Conservation (phyloP, 1,140 invertebrate species). For the Drosophila neocordata region DNA sequence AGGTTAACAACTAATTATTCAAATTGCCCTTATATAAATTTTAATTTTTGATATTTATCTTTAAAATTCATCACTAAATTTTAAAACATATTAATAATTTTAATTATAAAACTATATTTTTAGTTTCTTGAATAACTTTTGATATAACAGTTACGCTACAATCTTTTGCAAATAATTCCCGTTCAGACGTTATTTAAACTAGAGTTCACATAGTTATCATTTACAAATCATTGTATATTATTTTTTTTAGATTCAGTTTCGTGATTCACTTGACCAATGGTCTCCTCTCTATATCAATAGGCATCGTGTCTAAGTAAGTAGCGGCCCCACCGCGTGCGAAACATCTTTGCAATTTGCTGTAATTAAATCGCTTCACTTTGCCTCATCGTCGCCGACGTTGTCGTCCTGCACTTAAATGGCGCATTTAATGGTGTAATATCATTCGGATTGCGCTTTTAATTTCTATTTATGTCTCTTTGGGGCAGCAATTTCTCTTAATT, state of each 20-base stretch:
- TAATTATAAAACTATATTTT: too few species aligned
- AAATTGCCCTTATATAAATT: too few species aligned
- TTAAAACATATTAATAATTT: too few species aligned
- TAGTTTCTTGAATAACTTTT: too few species aligned
- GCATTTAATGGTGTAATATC: slow-evolving; percentile 79
- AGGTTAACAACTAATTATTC: too few species aligned
- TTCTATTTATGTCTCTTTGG: slow-evolving; percentile 76
- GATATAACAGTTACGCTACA: too few species aligned
- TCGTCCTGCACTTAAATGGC: slow-evolving; percentile 76
- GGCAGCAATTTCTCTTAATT: slow-evolving; percentile 72
- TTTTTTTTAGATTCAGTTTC: background rate
- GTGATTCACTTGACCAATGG: background rate
- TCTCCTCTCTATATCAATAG: slow-evolving; percentile 3
- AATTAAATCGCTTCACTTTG: slow-evolving; percentile 61
- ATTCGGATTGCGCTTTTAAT: slow-evolving; percentile 74
- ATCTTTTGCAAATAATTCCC: too few species aligned
- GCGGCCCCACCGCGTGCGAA: slow-evolving; percentile 18
- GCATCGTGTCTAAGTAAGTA: background rate
- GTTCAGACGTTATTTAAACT: too few species aligned
- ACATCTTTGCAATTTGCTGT: slow-evolving; percentile 74
- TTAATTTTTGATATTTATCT: too few species aligned
- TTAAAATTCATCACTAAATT: too few species aligned
- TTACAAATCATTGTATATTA: too few species aligned
- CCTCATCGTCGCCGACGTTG: slow-evolving; percentile 11
- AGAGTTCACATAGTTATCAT: too few species aligned